Evolutionary conservation across 2,888 invertebrate genomes (phyloP), one percentile per base, ranked within the genome.

Genomic region (Helobdella robusta): DNA sequence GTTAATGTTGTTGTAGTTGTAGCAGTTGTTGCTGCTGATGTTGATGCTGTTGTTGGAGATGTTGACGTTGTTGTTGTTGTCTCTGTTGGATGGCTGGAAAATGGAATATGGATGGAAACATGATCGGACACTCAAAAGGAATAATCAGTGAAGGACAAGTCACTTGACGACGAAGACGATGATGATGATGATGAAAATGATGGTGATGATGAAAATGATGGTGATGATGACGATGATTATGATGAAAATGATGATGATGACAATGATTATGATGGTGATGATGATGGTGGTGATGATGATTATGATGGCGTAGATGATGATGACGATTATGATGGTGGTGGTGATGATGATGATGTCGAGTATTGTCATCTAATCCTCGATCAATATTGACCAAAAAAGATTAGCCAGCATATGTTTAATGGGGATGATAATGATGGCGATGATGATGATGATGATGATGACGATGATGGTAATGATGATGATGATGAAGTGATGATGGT

Each of bases 141-240:
- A n/a, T 56, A n/a, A 32, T 56, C 32, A 18, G 28, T 56, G 28
- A 56, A 30, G 32, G 28, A 28, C 30, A n/a, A 30, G 23, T 25
- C 2, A 30, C 32, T 32, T 2, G 56, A 56, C 56, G 18, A 56
- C 23, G 23, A 56, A n/a, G 56, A 56, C 56, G 56, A 56, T 8
- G 54, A 54, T 2, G 56, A 56, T 4, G 52, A 50, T 20, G 56
- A 56, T 56, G 56, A n/a, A 5, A 32, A 56, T 30, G 56, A 56
- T 30, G 56, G 32, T 30, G 28, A 8, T 40, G 56, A 56, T 56
- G 56, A n/a, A 5, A 32, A 56, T 30, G 56, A 56, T 30, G 56
- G 32, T 30, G 28, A 8, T n/a, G 44, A 40, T 40, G 44, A 40
- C 44, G n/a, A n/a, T n/a, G 44, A 40, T 15, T 40, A n/a, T 15